Base-by-base conservation (phyloP, 2,113 vertebrate species). In the Tragelaphus scriptus region DNA sequence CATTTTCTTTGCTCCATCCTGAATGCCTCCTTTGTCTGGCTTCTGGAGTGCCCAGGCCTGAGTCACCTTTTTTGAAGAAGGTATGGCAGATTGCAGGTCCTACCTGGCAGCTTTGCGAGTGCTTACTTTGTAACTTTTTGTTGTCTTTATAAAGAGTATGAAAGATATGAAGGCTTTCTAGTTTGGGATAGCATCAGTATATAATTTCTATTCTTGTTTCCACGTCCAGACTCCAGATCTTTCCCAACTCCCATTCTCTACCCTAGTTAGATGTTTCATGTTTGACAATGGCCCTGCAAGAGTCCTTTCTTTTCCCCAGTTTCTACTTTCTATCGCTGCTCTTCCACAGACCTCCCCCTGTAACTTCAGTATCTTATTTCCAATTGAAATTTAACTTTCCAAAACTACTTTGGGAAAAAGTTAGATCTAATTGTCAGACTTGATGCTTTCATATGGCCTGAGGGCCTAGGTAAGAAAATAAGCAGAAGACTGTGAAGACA, bases 21-120 rank as follows among this genome's bases (percentile, higher is more conserved):
- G 75, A 97, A 95, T 90, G 75, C 26, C 53, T 44, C 32, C 80
- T 97, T 94, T 96, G 94, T 97, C 44, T 95, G 79, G 40, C 59
- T 95, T 26, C 28, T n/a, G 47, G 92, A 85, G n/a, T 30, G 36
- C 51, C 85, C 59, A 19, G 87, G 26, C 6, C 85, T 87, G 53
- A 56, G 40, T 84, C 79, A 53, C 81, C 25, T 40, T 80, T 90
- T 53, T 81, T 77, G 63, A 59, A 90, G 81, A 47, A 47, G 16
- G 63, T 11, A 2, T 1, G 4, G 68, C 6, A 26, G 36, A 13
- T 12, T 2, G 0, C 12, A 28, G 26, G 36, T 77, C 63, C 47
- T 61, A 32, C 44, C 30, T 28, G 40, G 55, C 21, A 82, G 56
- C 40, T 59, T 84, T 81, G 58, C 2, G 23, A n/a, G 16, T 26